Percentiles rank a stretch among this genome's conserved stretches.
These are phyloP conservation scores for Hyposoter dolosus DNA, from an alignment of 2,888 invertebrate genomes.

Conservation along the genomic window DNA sequence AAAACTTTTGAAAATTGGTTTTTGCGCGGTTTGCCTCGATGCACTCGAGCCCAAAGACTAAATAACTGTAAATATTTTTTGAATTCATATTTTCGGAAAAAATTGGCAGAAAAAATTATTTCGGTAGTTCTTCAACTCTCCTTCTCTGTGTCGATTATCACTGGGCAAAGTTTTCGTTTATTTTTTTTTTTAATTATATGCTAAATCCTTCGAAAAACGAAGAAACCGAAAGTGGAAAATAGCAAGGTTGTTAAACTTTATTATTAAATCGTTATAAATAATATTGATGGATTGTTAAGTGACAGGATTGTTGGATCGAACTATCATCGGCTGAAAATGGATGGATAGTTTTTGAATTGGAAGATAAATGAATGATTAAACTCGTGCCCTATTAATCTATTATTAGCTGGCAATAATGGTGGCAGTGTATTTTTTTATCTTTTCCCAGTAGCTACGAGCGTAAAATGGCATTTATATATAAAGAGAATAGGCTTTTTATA, in stretches of 20 bases:
- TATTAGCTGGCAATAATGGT: slow-evolving; percentile 5
- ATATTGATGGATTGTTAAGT: neutral
- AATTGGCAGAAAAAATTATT: neutral
- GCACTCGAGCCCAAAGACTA: neutral
- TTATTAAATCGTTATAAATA: neutral
- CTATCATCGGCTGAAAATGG: neutral
- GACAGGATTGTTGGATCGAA: neutral
- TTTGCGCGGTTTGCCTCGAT: neutral
- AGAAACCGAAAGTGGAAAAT: no score
- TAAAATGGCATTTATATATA: neutral
- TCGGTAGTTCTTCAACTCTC: neutral
- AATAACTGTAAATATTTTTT: neutral
- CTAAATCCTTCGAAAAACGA: neutral
- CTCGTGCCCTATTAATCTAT: neutral
- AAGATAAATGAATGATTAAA: neutral
- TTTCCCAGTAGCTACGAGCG: neutral
- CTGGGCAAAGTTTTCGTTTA: neutral
- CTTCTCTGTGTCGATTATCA: neutral
- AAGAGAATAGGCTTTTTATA: neutral
- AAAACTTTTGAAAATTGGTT: neutral
- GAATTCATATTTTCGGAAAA: neutral
- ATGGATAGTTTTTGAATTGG: neutral
- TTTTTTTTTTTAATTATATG: neutral
- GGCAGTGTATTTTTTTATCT: neutral
- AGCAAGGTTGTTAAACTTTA: neutral